Base-by-base conservation (phyloP, 2,797 vertebrate genomes). In the Limosa lapponica region DNA sequence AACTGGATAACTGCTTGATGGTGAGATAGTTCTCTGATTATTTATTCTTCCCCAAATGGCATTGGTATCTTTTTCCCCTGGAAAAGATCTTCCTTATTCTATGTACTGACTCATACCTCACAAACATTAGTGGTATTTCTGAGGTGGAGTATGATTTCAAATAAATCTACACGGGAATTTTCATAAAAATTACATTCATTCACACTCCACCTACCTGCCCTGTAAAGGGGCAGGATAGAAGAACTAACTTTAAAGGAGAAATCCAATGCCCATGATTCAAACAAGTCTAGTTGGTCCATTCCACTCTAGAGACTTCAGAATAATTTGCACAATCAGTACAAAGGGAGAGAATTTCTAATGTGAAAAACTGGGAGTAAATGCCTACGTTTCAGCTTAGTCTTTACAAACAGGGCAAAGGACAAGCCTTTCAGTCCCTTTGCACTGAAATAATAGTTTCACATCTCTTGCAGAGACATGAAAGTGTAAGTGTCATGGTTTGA, bases 11-110 rank as follows among this genome's bases (percentile, higher is more conserved):
- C 43, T 78, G 20, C 37, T n/a, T 51, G 24, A 62, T 16, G 28
- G 54, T 66, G 61, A 83, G 30, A 67, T 71, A 82, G 44, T 90
- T 73, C 32, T 77, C 64, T 64, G 44, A 64, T 72, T 80, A 77
- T 72, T 83, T 85, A 28, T 90, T 75, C 57, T 85, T 90, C 6
- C 27, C 28, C 32, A 82, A 86, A 69, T 28, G 28, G 7, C 37
- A 37, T 20, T 36, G 1, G 3, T 44, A 83, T 83, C 34, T 57
- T 80, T 83, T 72, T 2, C 0, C 6, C 23, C 39, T 25, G 55
- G 39, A 82, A 90, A 85, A 72, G 3, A n/a, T 51, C 8, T 73
- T 70, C 28, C 15, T 55, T 82, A 13, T 67, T 88, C 27, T 51
- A 12, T 5, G 18, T 43, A 64, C 9, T 81, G 82, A 82, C 25